Evolutionary conservation across 1,140 invertebrate genomes (phyloP).

Genomic region (Diachasmimorpha longicaudata): DNA sequence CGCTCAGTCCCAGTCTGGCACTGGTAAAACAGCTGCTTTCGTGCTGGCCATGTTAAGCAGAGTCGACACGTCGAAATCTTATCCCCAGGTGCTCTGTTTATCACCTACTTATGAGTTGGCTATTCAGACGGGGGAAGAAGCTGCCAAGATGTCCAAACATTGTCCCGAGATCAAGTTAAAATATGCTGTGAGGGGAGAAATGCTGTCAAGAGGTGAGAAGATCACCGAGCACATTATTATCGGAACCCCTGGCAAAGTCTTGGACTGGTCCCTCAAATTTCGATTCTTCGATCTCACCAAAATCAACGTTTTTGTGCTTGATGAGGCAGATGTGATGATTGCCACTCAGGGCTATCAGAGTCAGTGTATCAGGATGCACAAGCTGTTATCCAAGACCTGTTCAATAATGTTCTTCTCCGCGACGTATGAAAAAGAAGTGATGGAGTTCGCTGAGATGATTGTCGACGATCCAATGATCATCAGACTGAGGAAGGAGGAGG

Average conservation of each 20-base stretch:
- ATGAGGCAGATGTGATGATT: constrained; percentile 99
- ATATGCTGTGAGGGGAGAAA: constrained; percentile 93
- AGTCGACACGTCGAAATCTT: constrained; percentile 78
- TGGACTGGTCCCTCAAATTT: constrained; percentile 91
- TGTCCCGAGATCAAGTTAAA: constrained; percentile 89
- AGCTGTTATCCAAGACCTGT: constrained; percentile 77
- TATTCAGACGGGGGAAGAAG: constrained; percentile 95
- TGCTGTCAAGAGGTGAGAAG: constrained; percentile 73
- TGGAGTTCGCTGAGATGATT: constrained; percentile 96
- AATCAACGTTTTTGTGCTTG: constrained; percentile 93
- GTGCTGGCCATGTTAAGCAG: constrained; percentile 95
- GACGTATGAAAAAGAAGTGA: constrained; percentile 93
- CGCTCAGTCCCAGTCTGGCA: constrained; percentile 98
- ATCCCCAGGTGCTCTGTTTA: constrained; percentile 93
- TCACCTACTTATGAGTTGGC: constrained; percentile 98
- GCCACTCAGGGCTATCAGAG: constrained; percentile 97
- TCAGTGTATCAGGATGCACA: constrained; percentile 94
- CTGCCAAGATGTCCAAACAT: constrained; percentile 92
- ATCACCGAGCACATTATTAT: constrained; percentile 93
- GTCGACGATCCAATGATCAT: constrained; percentile 91
- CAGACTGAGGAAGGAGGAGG: constrained; percentile 88
- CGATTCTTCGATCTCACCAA: constrained; percentile 87
- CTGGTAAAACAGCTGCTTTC: constrained; percentile 99
- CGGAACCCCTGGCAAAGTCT: constrained; percentile 91
- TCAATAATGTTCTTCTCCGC: constrained; percentile 99